A percentile compares a stretch with the other conserved stretches of the same genome.
These are phyloP conservation scores for Tethea ocularis DNA, from an alignment of 2,888 invertebrate genomes.

Conservation along the genomic window DNA sequence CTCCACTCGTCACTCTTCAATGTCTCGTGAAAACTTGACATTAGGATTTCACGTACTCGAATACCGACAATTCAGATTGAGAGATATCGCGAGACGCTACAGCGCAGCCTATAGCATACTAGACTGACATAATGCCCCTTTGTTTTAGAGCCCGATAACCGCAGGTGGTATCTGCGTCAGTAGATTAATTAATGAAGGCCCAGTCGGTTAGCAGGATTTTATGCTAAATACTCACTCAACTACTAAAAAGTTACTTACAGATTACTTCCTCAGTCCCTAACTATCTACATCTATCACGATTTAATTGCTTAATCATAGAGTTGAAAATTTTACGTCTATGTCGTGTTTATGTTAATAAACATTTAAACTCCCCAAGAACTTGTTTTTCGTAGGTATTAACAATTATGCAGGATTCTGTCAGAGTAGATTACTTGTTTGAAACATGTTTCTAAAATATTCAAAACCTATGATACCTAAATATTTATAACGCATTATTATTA, in stretches of 20 bases:
- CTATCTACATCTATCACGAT: not conserved
- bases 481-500: too few species aligned
- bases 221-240: conserved; percentile 8
- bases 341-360: not conserved
- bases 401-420: not conserved
- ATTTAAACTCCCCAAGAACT: not conserved
- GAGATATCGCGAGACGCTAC: conserved; percentile 34
- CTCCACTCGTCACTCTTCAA: conserved; percentile 69
- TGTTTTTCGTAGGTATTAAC: not conserved
- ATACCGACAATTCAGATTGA: conserved; percentile 29
- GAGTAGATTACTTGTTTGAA: not conserved
- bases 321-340: not conserved
- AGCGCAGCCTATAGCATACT: conserved; percentile 24
- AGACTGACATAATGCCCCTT: conserved; percentile 53
- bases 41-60: conserved; percentile 36
- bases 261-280: not conserved
- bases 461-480: too few species aligned
- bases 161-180: conserved; percentile 41
- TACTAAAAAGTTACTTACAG: not conserved
- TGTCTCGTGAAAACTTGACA: conserved; percentile 61
- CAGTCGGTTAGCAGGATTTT: conserved; percentile 22
- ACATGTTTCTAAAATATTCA: too few species aligned
- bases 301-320: conserved; percentile 3
- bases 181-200: conserved; percentile 29
- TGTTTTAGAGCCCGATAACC: conserved; percentile 40